phyloP scores from a whole-genome alignment of 2,113 vertebrate genomes.

The Petrocephalus zakoni region DNA sequence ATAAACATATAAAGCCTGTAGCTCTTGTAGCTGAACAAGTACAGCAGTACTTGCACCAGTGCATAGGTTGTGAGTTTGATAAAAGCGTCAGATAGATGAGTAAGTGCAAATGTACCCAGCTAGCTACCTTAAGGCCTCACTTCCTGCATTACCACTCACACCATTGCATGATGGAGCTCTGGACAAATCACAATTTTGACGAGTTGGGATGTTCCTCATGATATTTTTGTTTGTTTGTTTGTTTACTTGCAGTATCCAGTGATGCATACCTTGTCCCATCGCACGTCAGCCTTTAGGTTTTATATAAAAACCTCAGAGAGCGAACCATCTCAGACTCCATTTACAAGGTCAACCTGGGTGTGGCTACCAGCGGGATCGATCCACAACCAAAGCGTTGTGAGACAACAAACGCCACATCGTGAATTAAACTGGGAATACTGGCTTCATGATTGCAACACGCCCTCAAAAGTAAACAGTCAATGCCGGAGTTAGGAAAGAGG shows the following conservation, averaged over 20 bases:
- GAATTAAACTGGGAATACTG: constrained; percentile 2
- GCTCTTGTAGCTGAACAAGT: not conserved
- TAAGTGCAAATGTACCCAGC: not conserved
- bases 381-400: not conserved
- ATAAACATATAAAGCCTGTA: not conserved
- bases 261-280: not conserved
- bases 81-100: not conserved
- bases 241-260: not conserved
- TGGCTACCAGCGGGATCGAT: not conserved
- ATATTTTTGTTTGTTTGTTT: not conserved
- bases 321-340: not conserved
- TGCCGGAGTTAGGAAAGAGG: not conserved
- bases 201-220: not conserved
- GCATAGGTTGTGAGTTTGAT: not conserved
- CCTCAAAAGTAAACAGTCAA: not conserved
- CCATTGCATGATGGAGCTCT: not conserved
- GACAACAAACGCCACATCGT: not conserved
- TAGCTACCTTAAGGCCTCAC: not conserved
- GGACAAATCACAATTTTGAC: not conserved
- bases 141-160: not conserved
- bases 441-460: not conserved
- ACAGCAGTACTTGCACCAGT: not conserved
- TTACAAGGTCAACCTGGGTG: not conserved
- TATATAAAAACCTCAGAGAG: not conserved
- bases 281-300: not conserved